Percentiles rank a stretch among this genome's conserved stretches.
These are phyloP conservation scores for Fukomys damarensis DNA, from an alignment of 2,113 vertebrate genomes.

Conservation along the genomic window DNA sequence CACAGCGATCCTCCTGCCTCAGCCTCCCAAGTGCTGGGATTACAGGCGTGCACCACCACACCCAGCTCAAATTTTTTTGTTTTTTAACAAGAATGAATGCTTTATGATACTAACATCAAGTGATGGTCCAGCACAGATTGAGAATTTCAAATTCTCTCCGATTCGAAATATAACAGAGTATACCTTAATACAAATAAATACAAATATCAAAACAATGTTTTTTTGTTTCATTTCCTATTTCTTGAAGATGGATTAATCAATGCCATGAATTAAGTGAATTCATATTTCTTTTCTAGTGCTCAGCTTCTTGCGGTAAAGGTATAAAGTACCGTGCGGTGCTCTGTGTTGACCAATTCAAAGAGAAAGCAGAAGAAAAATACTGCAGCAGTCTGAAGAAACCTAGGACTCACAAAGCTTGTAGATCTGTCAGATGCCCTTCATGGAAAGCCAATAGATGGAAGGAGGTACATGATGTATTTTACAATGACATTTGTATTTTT, in stretches of 20 bases:
- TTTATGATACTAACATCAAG: not conserved
- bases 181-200: conserved; percentile 7
- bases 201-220: conserved; percentile 12
- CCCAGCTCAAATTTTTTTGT: not conserved
- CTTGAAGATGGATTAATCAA: not conserved
- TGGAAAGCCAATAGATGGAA: conserved; percentile 95
- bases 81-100: not conserved
- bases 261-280: not conserved
- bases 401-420: conserved; percentile 90
- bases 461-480: conserved; percentile 87
- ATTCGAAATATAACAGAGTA: not conserved
- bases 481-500: not conserved
- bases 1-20: too few species aligned
- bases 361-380: conserved; percentile 87
- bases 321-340: conserved; percentile 91
- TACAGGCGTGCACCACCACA: too few species aligned
- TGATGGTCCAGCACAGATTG: not conserved
- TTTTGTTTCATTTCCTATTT: conserved; percentile 21
- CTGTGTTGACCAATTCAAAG: conserved; percentile 89
- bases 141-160: not conserved
- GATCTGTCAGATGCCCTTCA: conserved; percentile 90
- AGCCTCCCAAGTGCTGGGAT: too few species aligned
- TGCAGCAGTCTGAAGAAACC: conserved; percentile 91
- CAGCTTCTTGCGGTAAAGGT: conserved; percentile 95
- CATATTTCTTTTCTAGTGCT: conserved; percentile 89